phyloP scores from a whole-genome alignment of 1,140 invertebrate species.

The Scaptomyza montana region DNA sequence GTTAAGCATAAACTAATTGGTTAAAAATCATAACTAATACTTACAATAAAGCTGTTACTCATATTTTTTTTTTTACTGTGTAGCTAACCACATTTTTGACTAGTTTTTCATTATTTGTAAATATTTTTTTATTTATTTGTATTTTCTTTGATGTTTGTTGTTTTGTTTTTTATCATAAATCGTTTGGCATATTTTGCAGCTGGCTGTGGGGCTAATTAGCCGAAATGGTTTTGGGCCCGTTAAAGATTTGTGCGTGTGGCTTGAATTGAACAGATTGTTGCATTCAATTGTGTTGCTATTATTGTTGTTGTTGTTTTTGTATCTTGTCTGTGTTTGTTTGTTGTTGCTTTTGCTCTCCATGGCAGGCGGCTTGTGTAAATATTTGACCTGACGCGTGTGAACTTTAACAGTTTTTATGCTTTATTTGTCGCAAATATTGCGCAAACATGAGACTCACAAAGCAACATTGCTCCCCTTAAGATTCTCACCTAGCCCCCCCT shows the following conservation, averaged over 20 bases:
- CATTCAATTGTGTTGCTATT: neutral
- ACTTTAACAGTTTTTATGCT: conserved; percentile 83
- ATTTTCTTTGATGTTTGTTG: conserved; percentile 37
- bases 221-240: conserved; percentile 4
- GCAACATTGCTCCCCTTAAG: neutral
- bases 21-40: too few species aligned
- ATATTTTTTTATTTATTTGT: conserved; percentile 14
- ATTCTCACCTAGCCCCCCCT: neutral
- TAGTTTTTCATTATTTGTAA: conserved; percentile 7
- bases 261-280: conserved; percentile 53
- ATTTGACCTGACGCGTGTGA: conserved; percentile 81
- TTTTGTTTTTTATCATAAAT: conserved; percentile 58
- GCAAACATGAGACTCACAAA: conserved; percentile 60
- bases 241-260: conserved; percentile 35
- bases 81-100: conserved; percentile 7
- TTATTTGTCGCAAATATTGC: conserved; percentile 83
- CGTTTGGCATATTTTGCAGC: conserved; percentile 48
- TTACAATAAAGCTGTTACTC: too few species aligned
- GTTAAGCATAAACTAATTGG: too few species aligned
- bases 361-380: conserved; percentile 69
- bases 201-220: conserved; percentile 39
- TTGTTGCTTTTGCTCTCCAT: conserved; percentile 41
- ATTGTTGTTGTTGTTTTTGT: conserved; percentile 12
- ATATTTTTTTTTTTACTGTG: neutral
- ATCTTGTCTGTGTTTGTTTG: conserved; percentile 3